Base-by-base conservation (phyloP, 1,140 invertebrate species). In the Papilio polytes region DNA sequence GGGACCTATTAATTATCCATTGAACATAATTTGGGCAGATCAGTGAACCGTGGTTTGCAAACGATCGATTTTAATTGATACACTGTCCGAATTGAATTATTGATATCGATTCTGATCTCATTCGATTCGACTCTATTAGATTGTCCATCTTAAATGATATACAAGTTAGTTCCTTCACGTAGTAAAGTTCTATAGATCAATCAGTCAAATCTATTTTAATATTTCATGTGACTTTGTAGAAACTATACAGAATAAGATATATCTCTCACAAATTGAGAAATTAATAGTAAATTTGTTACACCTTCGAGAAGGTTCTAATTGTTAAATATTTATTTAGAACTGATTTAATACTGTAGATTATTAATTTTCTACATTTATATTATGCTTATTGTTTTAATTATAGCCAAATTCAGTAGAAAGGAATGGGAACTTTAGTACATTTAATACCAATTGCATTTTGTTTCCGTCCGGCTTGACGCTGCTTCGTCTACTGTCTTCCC, bases 11-110 rank as follows among this genome's bases (percentile, higher is more conserved):
- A 93, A 93, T 94, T 93, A 94, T 93, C 91, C 92, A 93, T 93
- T 88, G 91, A 92, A 94, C 93, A 94, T 92, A 93, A 93, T 93
- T 94, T 90, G 93, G 92, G 91, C 89, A 91, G 92, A 86, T 84
- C 87, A 83, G 80, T 84, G 85, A 85, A 84, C 86, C 85, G 90
- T 90, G 86, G 86, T 87, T 89, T 86, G 87, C 76, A 78, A 31
- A 31, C 18, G 13, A 46, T 80, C 31, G 36, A 51, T 73, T 84
- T 83, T 73, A 86, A 86, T 85, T 85, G 84, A 85, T 84, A 83
- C 83, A 76, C 70, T 82, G 83, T 83, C 83, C 74, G 31, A 36
- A 76, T 18, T 78, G 74, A 78, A 56, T 51, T 66, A 82, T 80
- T 80, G 73, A 48, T 85, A 80, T 56, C 59, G 80, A 36, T 74